Evolutionary conservation across 2,113 vertebrate genomes (phyloP).

Genomic region (Pseudorasbora parva): DNA sequence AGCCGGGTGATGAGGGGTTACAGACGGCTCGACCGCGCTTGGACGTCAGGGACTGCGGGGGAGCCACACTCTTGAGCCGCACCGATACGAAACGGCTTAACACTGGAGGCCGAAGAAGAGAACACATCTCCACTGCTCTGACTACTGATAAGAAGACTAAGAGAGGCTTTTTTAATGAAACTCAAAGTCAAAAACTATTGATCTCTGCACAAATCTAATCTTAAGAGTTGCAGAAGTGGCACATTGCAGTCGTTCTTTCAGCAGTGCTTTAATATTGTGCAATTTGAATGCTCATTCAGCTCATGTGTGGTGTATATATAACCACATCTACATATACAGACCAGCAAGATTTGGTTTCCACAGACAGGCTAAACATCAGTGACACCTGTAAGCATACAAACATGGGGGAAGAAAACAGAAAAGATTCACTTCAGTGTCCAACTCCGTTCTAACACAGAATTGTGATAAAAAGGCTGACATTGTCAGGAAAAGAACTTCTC

Average conservation of each 20-base stretch:
- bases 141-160: not conserved
- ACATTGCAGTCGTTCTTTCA: not conserved
- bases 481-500: not conserved
- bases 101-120: constrained; percentile 44
- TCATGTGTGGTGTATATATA: not conserved
- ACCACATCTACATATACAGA: not conserved
- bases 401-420: not conserved
- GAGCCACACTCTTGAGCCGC: constrained; percentile 52
- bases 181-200: not conserved
- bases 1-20: not conserved
- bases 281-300: not conserved
- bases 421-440: not conserved
- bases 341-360: not conserved
- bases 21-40: constrained; percentile 22
- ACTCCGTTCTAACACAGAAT: not conserved
- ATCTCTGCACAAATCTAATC: not conserved
- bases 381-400: not conserved
- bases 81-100: constrained; percentile 52
- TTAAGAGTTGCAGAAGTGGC: not conserved
- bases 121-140: constrained; percentile 54
- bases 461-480: not conserved
- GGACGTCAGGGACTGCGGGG: constrained; percentile 38
- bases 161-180: not conserved
- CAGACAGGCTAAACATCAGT: not conserved
- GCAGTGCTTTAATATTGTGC: not conserved